Evolutionary conservation across 2,888 invertebrate genomes (phyloP), one percentile per base, ranked within the genome.

Genomic region (Nesidiocoris tenuis): DNA sequence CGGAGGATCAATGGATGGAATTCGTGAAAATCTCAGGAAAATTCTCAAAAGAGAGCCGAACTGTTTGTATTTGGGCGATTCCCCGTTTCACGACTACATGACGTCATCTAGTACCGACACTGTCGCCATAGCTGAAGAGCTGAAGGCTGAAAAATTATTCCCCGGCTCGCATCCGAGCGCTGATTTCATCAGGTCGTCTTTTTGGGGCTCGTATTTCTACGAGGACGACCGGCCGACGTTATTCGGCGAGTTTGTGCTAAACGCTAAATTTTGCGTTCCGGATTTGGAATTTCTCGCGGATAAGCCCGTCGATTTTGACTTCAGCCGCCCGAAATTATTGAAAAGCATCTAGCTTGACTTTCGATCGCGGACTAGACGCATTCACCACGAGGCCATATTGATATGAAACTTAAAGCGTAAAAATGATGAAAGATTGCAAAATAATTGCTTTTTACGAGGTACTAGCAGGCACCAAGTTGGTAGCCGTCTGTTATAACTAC

Each of bases 21-120:
- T 72, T 19, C 21, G 39, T 19, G 17, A 22, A 1, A 21, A 19
- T 17, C 19, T 72, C 7, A 9, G 54, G 57, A 82, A 81, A 78
- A 81, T 84, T 74, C 82, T 84, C 12, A 80, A 82, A 0, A 84
- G 84, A 77, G 81, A 86, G 70, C 88, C 88, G 0, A 86, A 86
- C 80, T 87, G 89, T 78, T 81, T 92, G 0, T 93, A 92, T 82
- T 83, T 93, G 78, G 93, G 93, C 0, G 93, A 93, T 83, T 91
- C 92, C 83, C 82, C 92, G n/a, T 85, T 91, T 59, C 91, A 92
- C 82, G 93, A 93, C 84, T 85, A 92, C 72, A 63, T 75, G 24
- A 85, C 86, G 80, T 3, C 39, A 12, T 85, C 85, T 1, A 83
- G 85, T 66, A 89, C 90, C 81, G 90, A 91, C 82, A 88, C 90